A percentile compares a stretch with the other conserved stretches of the same genome.
These are phyloP conservation scores for Rissa tridactyla DNA, from an alignment of 2,113 vertebrate genomes.

Conservation along the genomic window DNA sequence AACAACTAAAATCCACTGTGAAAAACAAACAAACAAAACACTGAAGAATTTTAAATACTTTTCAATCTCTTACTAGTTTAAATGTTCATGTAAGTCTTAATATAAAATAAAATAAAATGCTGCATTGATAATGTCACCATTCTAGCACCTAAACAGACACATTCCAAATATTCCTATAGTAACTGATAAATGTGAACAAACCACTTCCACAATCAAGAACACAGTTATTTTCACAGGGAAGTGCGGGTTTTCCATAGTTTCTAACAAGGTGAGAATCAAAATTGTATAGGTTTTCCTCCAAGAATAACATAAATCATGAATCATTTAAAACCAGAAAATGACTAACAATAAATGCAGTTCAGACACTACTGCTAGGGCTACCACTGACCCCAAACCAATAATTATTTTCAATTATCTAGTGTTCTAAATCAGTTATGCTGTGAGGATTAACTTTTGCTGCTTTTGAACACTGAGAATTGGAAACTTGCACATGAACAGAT, in stretches of 20 bases:
- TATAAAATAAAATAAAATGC: not conserved
- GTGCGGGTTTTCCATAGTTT: not conserved
- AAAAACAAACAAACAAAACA: not conserved
- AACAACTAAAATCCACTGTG: not conserved
- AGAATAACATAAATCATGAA: not conserved
- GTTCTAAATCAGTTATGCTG: not conserved
- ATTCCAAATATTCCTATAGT: not conserved
- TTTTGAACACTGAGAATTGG: not conserved
- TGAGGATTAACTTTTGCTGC: not conserved
- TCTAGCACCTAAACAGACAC: not conserved
- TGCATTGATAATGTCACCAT: not conserved
- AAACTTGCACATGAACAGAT: not conserved
- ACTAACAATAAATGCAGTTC: not conserved
- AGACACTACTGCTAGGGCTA: not conserved
- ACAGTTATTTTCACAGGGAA: not conserved
- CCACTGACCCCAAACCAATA: not conserved
- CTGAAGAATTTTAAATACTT: not conserved
- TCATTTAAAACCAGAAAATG: not conserved
- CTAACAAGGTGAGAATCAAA: not conserved
- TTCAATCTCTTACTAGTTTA: not conserved
- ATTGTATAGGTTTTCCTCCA: not conserved
- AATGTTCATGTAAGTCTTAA: not conserved
- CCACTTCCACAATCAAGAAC: not conserved
- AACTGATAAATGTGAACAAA: not conserved
- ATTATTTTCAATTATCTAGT: not conserved